Conservation (phyloP, 2,888 invertebrate species). For the Dryocosmus kuriphilus region DNA sequence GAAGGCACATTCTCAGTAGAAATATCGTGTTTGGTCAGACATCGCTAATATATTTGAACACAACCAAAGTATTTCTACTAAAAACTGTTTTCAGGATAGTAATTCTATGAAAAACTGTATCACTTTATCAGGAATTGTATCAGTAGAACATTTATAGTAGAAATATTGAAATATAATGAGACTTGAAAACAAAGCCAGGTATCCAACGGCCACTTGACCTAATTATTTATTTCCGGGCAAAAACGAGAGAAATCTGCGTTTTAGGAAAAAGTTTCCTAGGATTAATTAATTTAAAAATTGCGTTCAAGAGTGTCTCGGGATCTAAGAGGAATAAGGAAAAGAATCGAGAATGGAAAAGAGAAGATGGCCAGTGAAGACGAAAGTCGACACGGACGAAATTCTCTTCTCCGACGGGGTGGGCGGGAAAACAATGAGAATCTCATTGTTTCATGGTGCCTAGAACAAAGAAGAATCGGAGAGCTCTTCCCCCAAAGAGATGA, state of each 20-base stretch:
- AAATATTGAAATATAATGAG: neutral
- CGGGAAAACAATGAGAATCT: conserved; percentile 37
- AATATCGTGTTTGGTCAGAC: neutral
- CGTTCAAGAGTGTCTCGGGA: neutral
- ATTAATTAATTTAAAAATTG: conserved; percentile 26
- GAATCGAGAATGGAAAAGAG: neutral
- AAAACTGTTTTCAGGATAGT: too few species aligned
- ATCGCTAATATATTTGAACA: too few species aligned
- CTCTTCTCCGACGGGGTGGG: conserved; percentile 7
- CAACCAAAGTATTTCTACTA: too few species aligned
- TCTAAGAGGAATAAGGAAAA: neutral
- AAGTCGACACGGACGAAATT: conserved; percentile 22
- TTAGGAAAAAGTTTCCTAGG: neutral
- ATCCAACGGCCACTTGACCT: neutral
- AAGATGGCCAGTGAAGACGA: neutral
- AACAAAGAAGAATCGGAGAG: conserved; percentile 17
- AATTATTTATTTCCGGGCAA: neutral
- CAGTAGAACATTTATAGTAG: too few species aligned
- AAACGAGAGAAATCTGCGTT: neutral
- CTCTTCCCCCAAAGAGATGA: conserved; percentile 24
- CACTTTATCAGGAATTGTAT: too few species aligned
- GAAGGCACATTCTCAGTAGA: neutral
- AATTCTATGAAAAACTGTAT: too few species aligned
- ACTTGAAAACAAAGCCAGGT: neutral
- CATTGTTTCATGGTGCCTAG: conserved; percentile 22